Evolutionary conservation across 2,113 vertebrate genomes (phyloP), one percentile per base, ranked within the genome.

Genomic region (Sprattus sprattus): DNA sequence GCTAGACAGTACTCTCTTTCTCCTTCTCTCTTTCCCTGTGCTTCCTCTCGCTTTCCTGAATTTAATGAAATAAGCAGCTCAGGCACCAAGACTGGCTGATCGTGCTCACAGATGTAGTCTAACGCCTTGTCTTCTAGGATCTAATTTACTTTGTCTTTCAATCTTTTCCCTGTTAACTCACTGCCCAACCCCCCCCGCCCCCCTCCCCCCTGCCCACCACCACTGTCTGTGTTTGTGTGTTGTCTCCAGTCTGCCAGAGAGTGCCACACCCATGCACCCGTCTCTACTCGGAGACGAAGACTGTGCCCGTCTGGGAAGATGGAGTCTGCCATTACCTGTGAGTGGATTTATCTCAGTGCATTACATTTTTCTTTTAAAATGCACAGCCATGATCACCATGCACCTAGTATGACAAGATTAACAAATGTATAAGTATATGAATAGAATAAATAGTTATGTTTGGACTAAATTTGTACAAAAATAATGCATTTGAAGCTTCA

Each of bases 241-340:
- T 88, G 87, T 93, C 81, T 87, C 86, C 94, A 98, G 97, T 91
- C 86, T 99, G 98, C 92, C 96, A 95, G 90, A 96, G 97, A 92
- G 93, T 96, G 89, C 95, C 96, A 6, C 97, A 95, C 86, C 95
- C 95, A 44, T 99, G 98, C 88, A 99, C 97, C 0, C 95, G 97
- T 81, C 96, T 99, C 80, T 97, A 96, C 92, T 98, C 96, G 0
- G 98, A 99, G 92, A 97, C 96, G 25, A 97, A 96, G 94, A 96
- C 96, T 7, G 93, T 97, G 88, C 98, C 97, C 0, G 94, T 98
- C 88, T 98, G 98, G 98, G 96, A 98, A 92, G 96, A 94, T 46
- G 96, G 96, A 81, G 89, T 96, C 90, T 99, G 96, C 87, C 97
- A 96, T 94, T 97, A 95, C 91, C 90, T 93, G 94, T 95, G 85